These are phyloP conservation scores for Cephus pulcher DNA, from an alignment of 2,888 invertebrate species.

Conservation along the genomic window DNA sequence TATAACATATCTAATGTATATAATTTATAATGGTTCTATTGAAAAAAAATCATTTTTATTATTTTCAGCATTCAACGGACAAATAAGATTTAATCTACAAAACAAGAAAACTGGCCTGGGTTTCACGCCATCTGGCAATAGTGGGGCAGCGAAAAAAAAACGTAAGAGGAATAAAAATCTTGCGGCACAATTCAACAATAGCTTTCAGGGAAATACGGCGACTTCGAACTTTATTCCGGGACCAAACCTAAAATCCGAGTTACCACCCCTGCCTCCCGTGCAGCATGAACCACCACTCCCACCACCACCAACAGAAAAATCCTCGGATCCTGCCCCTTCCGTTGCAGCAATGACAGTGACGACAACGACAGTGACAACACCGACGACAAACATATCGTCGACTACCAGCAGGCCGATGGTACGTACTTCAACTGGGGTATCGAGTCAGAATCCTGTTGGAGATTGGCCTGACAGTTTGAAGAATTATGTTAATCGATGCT, in stretches of 20 bases:
- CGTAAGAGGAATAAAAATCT: constrained; percentile 77
- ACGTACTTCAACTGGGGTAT: constrained; percentile 39
- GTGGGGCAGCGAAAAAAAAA: constrained; percentile 78
- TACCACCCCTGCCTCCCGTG: constrained; percentile 69
- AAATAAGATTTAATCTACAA: constrained; percentile 62
- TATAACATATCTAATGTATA: too few relatives aligned
- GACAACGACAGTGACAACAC: constrained; percentile 69
- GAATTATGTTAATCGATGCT: constrained; percentile 92
- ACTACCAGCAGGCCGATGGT: constrained; percentile 67
- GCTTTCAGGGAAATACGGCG: constrained; percentile 55
- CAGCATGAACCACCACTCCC: constrained; percentile 67
- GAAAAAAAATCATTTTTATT: constrained; percentile 5
- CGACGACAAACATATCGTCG: constrained; percentile 59
- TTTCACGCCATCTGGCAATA: constrained; percentile 57
- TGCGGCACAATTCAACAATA: constrained; percentile 64
- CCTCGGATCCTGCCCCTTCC: constrained; percentile 62
- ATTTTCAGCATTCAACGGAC: constrained; percentile 57
- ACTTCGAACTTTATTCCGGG: constrained; percentile 42
- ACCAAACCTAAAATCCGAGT: constrained; percentile 54
- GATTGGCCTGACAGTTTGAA: constrained; percentile 85
- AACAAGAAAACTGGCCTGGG: constrained; percentile 63
- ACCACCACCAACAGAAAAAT: constrained; percentile 69
- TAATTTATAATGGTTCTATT: neutral
- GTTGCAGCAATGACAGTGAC: constrained; percentile 70
- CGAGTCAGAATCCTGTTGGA: constrained; percentile 70